Evolutionary conservation across 2,888 invertebrate species (phyloP).

Genomic region (Eupithecia centaureata): DNA sequence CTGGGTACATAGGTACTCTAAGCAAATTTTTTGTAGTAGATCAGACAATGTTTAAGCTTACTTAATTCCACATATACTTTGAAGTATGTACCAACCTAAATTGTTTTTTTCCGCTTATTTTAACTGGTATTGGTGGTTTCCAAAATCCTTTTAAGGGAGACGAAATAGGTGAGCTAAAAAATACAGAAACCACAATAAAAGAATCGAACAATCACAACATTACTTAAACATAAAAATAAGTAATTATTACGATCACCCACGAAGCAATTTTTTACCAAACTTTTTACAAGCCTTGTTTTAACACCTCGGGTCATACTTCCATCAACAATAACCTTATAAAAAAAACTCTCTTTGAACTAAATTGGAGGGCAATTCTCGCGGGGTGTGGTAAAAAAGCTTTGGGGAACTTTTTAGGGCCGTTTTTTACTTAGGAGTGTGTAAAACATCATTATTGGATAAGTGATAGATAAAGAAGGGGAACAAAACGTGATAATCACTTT

Average conservation of each 20-base stretch:
- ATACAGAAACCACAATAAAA: not conserved
- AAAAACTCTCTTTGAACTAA: slow-evolving; percentile 58
- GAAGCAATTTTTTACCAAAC: slow-evolving; percentile 49
- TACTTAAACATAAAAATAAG: slow-evolving; percentile 16
- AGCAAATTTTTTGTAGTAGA: not conserved
- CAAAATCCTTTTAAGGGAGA: too few species aligned
- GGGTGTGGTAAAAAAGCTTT: slow-evolving; percentile 53
- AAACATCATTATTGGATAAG: slow-evolving; percentile 46
- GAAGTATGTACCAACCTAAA: too few species aligned
- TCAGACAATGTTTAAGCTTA: not conserved
- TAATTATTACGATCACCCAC: slow-evolving; percentile 50
- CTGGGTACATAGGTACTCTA: not conserved
- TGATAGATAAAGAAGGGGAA: slow-evolving; percentile 17
- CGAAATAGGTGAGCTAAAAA: too few species aligned
- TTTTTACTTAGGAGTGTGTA: slow-evolving; percentile 41
- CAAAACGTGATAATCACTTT: slow-evolving; percentile 10
- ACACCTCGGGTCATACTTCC: slow-evolving; percentile 54
- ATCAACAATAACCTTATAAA: slow-evolving; percentile 54
- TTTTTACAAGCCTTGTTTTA: slow-evolving; percentile 48
- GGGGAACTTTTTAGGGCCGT: slow-evolving; percentile 54
- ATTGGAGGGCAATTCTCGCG: slow-evolving; percentile 55
- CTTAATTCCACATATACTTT: too few species aligned
- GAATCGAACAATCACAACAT: not conserved
- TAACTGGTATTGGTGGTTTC: too few species aligned
- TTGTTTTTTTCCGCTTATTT: too few species aligned